These are phyloP conservation scores for Plectrocnemia conspersa DNA, from an alignment of 1,140 invertebrate genomes.

Conservation along the genomic window DNA sequence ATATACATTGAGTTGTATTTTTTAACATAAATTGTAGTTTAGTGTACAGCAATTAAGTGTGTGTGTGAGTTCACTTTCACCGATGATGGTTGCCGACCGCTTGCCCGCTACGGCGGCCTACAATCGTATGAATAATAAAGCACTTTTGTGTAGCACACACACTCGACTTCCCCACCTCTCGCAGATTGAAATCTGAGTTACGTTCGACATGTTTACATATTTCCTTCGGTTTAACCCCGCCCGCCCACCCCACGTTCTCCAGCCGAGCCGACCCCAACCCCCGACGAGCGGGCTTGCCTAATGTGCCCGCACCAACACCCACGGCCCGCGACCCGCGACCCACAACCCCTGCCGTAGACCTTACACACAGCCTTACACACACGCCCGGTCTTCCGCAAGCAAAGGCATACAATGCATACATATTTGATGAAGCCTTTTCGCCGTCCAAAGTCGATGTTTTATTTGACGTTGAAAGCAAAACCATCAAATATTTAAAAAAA, in stretches of 20 bases:
- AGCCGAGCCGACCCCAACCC: neutral
- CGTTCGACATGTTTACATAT: constrained; percentile 37
- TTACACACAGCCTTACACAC: too few species aligned
- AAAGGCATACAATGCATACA: constrained; percentile 32
- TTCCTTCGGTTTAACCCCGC: constrained; percentile 30
- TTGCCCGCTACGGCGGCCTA: constrained; percentile 18
- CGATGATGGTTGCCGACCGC: too few species aligned
- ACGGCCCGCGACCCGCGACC: neutral
- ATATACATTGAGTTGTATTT: too few species aligned
- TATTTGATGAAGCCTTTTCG: constrained; percentile 35
- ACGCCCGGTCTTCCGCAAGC: constrained; percentile 8
- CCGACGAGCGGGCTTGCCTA: too few species aligned
- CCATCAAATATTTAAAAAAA: constrained; percentile 26
- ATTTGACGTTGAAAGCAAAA: constrained; percentile 36
- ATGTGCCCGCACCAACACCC: too few species aligned
- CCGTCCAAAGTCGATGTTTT: constrained; percentile 32
- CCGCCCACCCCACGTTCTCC: neutral
- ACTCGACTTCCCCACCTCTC: constrained; percentile 18
- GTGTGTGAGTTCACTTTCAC: too few species aligned
- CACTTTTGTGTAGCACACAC: constrained; percentile 26
- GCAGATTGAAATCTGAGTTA: constrained; percentile 37
- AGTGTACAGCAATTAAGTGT: neutral
- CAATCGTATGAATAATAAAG: constrained; percentile 36
- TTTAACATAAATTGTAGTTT: too few species aligned
- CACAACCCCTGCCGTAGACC: too few species aligned